Base-by-base conservation (phyloP, 2,797 vertebrate species). In the Orestias chungarensis region DNA sequence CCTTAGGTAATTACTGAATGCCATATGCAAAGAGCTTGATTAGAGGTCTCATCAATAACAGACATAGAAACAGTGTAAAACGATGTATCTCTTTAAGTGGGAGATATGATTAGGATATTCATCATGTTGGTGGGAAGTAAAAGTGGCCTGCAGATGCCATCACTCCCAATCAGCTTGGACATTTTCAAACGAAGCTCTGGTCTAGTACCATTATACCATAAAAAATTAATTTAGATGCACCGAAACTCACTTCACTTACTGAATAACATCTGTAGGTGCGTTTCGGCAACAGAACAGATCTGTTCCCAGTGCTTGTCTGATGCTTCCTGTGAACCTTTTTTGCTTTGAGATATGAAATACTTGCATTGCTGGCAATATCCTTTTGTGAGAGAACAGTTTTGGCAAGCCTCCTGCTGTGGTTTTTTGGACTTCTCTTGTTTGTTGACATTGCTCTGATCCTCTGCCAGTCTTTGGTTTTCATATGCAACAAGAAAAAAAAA, bases 401-500 rank as follows among this genome's bases (percentile, higher is more conserved):
- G 88, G 90, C 89, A 75, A 67, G 73, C 70, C 73, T 91, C 83
- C 82, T 78, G 79, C 52, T 31, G 85, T 79, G 86, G 84, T 83
- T 84, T 86, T 73, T 86, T 92, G 85, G 85, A 88, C 87, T 81
- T 79, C 82, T 90, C 83, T 87, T 87, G 84, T 87, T 89, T 93
- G 88, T 90, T 90, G 88, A 87, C 86, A 83, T 71, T 82, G 75
- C 90, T 93, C 83, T 93, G 91, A 92, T 93, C 86, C 71, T 83
- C 52, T 91, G 91, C 92, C 92, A 93, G 88, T 87, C 82, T 83
- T 73, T 78, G 81, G 42, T 55, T 81, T 84, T 90, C 81, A 88
- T 77, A 71, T 83, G 81, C 86, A 79, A 74, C 71, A 75, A 64
- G 81, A 70, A 83, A 86, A 82, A 70, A 83, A 86, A 70, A 86